phyloP scores from a whole-genome alignment of 2,113 vertebrate genomes.

The Phoxinus phoxinus region DNA sequence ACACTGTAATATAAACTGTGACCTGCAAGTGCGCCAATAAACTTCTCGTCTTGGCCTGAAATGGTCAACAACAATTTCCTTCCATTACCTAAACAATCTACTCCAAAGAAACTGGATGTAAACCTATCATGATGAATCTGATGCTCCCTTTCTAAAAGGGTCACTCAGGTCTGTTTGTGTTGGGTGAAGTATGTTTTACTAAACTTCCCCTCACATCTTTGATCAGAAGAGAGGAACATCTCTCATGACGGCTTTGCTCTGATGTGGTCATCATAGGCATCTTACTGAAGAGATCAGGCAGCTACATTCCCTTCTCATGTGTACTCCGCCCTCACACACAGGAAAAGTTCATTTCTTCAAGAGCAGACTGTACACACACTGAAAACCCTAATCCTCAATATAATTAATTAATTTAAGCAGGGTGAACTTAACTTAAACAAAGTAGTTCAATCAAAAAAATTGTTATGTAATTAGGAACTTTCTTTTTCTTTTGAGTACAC shows the following conservation, averaged over 20 bases:
- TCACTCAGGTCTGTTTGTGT: conserved; percentile 33
- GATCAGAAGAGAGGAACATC: conserved; percentile 41
- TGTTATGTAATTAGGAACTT: no score
- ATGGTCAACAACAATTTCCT: neutral
- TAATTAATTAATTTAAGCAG: no score
- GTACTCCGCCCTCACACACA: neutral
- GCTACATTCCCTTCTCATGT: neutral
- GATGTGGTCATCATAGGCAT: conserved; percentile 35
- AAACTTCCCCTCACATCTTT: conserved; percentile 37
- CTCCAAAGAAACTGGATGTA: conserved; percentile 2
- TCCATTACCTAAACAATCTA: conserved; percentile 5
- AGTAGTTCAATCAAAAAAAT: no score
- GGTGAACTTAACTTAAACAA: no score
- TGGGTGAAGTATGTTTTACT: conserved; percentile 22
- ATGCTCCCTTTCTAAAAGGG: conserved; percentile 16
- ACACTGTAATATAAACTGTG: neutral
- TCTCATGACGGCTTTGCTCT: conserved; percentile 33
- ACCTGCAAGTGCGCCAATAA: neutral
- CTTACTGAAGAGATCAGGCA: conserved; percentile 23
- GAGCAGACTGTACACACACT: no score
- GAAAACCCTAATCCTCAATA: no score
- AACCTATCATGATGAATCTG: conserved; percentile 24
- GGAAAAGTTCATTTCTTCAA: neutral
- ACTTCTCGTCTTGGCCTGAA: neutral
- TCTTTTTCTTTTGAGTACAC: no score